A percentile compares a stretch with the other conserved stretches of the same genome.
Evolutionary conservation across 1,140 invertebrate genomes (phyloP).

Genomic region (Apis laboriosa): DNA sequence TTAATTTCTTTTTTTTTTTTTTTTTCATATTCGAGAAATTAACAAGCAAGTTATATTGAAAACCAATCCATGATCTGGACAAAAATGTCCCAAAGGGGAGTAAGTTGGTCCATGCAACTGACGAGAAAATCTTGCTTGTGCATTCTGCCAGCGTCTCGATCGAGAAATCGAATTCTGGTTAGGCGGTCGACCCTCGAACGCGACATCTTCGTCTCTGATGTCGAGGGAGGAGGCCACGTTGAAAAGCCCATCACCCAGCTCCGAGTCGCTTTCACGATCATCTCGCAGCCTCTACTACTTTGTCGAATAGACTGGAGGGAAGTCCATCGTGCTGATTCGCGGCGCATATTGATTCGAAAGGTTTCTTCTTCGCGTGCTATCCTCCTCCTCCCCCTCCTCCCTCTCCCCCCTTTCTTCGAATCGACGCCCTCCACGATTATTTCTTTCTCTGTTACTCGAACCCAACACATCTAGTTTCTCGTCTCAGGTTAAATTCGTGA

Average conservation of each 20-base stretch:
- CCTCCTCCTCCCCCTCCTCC: neutral
- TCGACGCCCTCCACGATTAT: constrained; percentile 13
- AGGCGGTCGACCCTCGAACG: constrained; percentile 42
- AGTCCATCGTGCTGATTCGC: constrained; percentile 61
- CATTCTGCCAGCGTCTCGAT: constrained; percentile 59
- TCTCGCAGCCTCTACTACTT: constrained; percentile 52
- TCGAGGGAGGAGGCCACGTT: neutral
- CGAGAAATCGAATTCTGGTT: constrained; percentile 64
- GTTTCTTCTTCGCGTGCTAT: constrained; percentile 13
- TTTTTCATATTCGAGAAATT: too few relatives aligned
- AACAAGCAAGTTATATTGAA: too few relatives aligned
- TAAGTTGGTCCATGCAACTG: constrained; percentile 1
- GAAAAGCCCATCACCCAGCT: constrained; percentile 47
- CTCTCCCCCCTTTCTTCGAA: neutral
- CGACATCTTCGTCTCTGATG: neutral
- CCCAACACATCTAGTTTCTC: neutral
- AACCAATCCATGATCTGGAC: too few relatives aligned
- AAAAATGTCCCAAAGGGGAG: constrained; percentile 4
- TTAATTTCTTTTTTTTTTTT: too few relatives aligned
- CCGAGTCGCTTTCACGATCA: constrained; percentile 49
- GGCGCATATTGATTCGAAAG: constrained; percentile 62
- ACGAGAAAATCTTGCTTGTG: constrained; percentile 49
- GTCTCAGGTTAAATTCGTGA: constrained; percentile 13
- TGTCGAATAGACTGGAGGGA: constrained; percentile 49
- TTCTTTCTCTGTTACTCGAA: neutral